Evolutionary conservation across 2,888 invertebrate species (phyloP).

Genomic region (Lepas anatifera): DNA sequence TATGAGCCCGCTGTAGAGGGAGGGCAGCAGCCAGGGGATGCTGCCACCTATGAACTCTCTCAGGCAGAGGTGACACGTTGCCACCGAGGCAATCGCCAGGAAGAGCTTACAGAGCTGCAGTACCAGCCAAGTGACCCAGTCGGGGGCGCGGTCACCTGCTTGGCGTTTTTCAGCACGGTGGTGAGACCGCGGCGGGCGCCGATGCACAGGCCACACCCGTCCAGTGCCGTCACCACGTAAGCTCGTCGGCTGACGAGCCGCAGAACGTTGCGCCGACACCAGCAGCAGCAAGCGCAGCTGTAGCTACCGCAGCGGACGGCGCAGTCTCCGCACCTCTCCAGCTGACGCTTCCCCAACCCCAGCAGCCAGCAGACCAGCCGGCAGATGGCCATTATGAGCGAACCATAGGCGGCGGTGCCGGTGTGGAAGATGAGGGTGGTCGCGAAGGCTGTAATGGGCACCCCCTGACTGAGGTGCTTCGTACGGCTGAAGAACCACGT

Average conservation of each 20-base stretch:
- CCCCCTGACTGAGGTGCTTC: not conserved
- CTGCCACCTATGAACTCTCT: not conserved
- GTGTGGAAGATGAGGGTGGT: not conserved
- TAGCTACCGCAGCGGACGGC: not conserved
- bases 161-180: not conserved
- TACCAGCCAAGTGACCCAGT: not conserved
- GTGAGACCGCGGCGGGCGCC: not conserved
- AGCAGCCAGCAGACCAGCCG: not conserved
- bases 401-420: not conserved
- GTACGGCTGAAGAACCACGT: not conserved
- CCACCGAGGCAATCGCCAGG: not conserved
- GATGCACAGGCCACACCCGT: not conserved
- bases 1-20: not conserved
- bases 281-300: not conserved
- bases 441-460: not conserved
- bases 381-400: not conserved
- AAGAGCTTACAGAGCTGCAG: not conserved
- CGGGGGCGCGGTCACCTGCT: not conserved
- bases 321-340: not conserved
- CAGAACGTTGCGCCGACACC: not conserved
- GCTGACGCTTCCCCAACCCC: not conserved
- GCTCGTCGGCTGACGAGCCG: not conserved
- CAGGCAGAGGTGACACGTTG: not conserved
- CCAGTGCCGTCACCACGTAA: not conserved
- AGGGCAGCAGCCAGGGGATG: not conserved